These are phyloP conservation scores for Tringa solitaria DNA, from an alignment of 2,113 vertebrate genomes.

Conservation along the genomic window DNA sequence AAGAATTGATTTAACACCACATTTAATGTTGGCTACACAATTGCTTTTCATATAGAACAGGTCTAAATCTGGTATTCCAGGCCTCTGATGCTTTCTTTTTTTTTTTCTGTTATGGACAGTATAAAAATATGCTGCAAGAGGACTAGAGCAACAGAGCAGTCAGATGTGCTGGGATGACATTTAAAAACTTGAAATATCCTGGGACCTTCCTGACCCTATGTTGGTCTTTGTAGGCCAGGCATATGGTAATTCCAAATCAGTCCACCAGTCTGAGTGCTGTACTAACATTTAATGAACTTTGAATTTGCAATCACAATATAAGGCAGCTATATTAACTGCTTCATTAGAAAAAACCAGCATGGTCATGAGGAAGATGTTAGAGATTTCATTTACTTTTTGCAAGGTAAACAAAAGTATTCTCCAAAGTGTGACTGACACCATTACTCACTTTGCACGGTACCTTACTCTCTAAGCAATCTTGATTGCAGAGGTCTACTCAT, in stretches of 20 bases:
- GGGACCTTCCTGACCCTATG: background rate
- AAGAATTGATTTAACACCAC: background rate
- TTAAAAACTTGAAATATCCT: background rate
- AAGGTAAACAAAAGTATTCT: conserved; percentile 1
- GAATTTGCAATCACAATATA: conserved; percentile 22
- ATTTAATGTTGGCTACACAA: background rate
- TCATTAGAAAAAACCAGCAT: conserved; percentile 15
- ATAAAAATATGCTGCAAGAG: background rate
- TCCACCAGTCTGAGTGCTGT: background rate
- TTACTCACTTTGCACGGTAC: background rate
- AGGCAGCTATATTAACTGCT: background rate
- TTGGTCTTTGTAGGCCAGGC: background rate
- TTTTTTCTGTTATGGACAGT: background rate
- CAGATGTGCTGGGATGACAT: background rate
- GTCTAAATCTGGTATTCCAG: background rate
- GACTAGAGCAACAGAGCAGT: background rate
- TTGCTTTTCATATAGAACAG: background rate
- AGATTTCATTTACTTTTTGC: conserved; percentile 26
- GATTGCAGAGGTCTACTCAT: background rate
- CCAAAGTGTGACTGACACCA: background rate
- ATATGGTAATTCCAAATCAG: background rate
- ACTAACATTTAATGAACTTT: conserved; percentile 19
- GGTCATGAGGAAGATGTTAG: background rate
- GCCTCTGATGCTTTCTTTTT: background rate
- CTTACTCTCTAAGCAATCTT: background rate